phyloP scores from a whole-genome alignment of 53 echinoderm and acorn worm genomes.

The Holothuria scabra region DNA sequence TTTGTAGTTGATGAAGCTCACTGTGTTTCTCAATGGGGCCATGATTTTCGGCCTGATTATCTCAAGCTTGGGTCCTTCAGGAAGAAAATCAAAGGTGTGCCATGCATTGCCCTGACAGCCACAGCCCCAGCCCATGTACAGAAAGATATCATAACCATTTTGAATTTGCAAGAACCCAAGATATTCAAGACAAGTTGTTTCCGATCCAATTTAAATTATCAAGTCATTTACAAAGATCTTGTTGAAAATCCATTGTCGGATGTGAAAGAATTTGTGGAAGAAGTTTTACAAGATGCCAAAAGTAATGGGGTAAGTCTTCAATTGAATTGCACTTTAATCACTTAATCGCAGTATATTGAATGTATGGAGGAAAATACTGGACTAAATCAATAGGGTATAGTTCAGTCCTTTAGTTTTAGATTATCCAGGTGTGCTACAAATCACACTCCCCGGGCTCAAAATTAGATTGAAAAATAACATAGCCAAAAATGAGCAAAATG shows the following conservation, averaged over 20 bases:
- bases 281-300: slow-evolving; percentile 66
- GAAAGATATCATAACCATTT: slow-evolving; percentile 70
- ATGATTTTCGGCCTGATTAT: slow-evolving; percentile 96
- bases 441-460: too few relatives aligned
- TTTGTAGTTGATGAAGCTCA: slow-evolving; percentile 96
- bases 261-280: slow-evolving; percentile 78
- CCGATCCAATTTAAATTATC: slow-evolving; percentile 86
- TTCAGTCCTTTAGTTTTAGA: too few relatives aligned
- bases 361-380: background rate
- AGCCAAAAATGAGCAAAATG: too few relatives aligned
- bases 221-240: slow-evolving; percentile 88
- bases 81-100: slow-evolving; percentile 55
- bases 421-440: too few relatives aligned
- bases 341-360: background rate
- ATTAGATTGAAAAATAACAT: too few relatives aligned
- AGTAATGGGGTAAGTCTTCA: slow-evolving; percentile 60
- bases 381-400: too few relatives aligned
- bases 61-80: slow-evolving; percentile 82
- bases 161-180: slow-evolving; percentile 65
- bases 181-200: slow-evolving; percentile 89
- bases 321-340: background rate
- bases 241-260: slow-evolving; percentile 79
- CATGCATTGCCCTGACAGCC: slow-evolving; percentile 91
- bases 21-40: slow-evolving; percentile 99
- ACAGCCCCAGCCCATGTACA: slow-evolving; percentile 83